Conservation (phyloP, 2,113 vertebrate species). For the Xiphias gladius region DNA sequence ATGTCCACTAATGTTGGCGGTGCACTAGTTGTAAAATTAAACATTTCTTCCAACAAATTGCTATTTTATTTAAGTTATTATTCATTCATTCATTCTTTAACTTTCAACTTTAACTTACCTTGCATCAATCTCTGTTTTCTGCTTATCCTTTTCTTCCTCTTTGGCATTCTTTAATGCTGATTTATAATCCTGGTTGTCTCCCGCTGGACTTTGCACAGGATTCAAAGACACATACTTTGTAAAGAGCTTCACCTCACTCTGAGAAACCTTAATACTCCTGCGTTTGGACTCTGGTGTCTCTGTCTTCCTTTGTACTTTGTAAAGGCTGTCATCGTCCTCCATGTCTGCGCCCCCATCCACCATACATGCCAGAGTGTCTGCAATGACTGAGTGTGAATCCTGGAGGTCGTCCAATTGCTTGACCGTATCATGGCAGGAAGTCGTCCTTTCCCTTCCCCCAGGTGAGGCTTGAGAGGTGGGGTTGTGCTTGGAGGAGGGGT, state of each 20-base stretch:
- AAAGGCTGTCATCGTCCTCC: constrained; percentile 60
- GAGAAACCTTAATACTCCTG: constrained; percentile 80
- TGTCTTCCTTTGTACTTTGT: constrained; percentile 76
- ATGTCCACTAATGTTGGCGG: background rate
- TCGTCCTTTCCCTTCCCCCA: constrained; percentile 45
- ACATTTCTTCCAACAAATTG: background rate
- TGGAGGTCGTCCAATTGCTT: constrained; percentile 39
- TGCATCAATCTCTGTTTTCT: constrained; percentile 33
- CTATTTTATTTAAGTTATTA: background rate
- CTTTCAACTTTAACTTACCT: constrained; percentile 60
- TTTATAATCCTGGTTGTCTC: constrained; percentile 8
- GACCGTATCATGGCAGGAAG: constrained; percentile 30
- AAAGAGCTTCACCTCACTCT: constrained; percentile 78
- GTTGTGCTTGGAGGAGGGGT: constrained; percentile 62
- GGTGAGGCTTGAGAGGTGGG: constrained; percentile 60
- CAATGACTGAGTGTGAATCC: constrained; percentile 33
- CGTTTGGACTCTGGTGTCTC: constrained; percentile 82
- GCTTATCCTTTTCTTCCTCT: constrained; percentile 40
- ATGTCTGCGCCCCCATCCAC: constrained; percentile 49
- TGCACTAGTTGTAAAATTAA: background rate
- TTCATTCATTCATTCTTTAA: background rate
- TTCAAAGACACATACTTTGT: constrained; percentile 74
- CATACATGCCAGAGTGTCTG: constrained; percentile 3
- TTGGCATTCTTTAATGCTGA: background rate
- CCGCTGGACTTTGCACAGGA: background rate